Percentiles rank a stretch among this genome's conserved stretches.
These are phyloP conservation scores for Cryptomyrus ogoouensis DNA, from an alignment of 2,113 vertebrate species.

Conservation along the genomic window DNA sequence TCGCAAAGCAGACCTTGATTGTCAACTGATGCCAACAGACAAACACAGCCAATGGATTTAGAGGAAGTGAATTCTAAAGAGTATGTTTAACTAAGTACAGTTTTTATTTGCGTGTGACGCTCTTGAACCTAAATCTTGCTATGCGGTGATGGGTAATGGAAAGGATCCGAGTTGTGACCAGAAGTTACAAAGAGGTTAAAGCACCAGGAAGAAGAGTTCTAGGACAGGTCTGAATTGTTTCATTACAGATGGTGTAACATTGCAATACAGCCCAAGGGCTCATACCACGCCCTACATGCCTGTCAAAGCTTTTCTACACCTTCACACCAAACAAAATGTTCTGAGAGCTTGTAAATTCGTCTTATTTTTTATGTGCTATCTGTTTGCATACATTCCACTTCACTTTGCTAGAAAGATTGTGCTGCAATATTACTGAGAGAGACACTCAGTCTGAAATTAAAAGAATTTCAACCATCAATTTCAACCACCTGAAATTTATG, in stretches of 20 bases:
- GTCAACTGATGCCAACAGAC: not conserved
- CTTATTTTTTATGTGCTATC: not conserved
- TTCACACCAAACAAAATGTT: constrained; percentile 9
- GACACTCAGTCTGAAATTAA: not conserved
- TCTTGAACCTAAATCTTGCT: not conserved
- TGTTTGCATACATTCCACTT: not conserved
- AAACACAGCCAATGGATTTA: not conserved
- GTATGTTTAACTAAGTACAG: not conserved
- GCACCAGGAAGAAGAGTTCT: not conserved
- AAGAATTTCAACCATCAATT: not conserved
- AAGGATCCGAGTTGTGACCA: not conserved
- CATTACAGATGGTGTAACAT: not conserved
- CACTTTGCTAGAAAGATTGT: not conserved
- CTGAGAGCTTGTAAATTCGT: not conserved
- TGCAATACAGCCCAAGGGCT: not conserved
- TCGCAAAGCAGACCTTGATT: not conserved
- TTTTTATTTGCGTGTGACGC: not conserved
- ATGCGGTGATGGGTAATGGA: not conserved
- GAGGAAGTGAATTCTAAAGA: not conserved
- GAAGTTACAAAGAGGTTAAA: constrained; percentile 10
- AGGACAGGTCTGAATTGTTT: not conserved
- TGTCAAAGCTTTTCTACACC: not conserved
- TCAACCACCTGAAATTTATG: not conserved
- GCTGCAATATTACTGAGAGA: not conserved
- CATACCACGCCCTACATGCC: not conserved